Conservation (phyloP, 2,113 vertebrate genomes). For the Rhabdornis inornatus region DNA sequence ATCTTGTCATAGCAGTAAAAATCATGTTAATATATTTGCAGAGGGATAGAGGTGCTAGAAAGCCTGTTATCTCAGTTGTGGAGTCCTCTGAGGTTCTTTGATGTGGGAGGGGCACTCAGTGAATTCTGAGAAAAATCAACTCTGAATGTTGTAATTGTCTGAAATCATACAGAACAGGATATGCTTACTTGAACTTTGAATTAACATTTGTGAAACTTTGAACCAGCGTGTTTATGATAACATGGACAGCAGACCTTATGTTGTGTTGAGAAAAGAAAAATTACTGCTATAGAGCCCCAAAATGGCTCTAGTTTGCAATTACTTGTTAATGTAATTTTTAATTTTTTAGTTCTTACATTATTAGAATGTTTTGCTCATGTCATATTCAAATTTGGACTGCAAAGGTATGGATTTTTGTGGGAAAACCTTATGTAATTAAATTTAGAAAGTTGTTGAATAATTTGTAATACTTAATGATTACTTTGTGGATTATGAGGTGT, state of each 20-base stretch:
- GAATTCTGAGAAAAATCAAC: not conserved
- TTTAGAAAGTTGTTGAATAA: not conserved
- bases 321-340: not conserved
- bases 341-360: not conserved
- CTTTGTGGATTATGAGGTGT: not conserved
- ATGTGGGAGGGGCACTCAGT: not conserved
- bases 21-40: not conserved
- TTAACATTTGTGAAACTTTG: not conserved
- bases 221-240: not conserved
- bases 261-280: not conserved
- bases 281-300: not conserved
- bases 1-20: not conserved
- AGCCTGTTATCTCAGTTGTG: not conserved
- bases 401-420: not conserved
- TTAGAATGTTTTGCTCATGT: not conserved
- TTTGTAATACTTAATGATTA: not conserved
- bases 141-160: not conserved
- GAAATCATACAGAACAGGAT: not conserved
- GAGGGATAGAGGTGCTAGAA: not conserved
- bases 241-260: not conserved
- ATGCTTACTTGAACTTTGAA: not conserved
- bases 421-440: not conserved
- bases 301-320: not conserved
- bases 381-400: not conserved
- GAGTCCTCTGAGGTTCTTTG: not conserved